Base-by-base conservation (phyloP, 1,140 invertebrate genomes). In the Prorops nasuta region DNA sequence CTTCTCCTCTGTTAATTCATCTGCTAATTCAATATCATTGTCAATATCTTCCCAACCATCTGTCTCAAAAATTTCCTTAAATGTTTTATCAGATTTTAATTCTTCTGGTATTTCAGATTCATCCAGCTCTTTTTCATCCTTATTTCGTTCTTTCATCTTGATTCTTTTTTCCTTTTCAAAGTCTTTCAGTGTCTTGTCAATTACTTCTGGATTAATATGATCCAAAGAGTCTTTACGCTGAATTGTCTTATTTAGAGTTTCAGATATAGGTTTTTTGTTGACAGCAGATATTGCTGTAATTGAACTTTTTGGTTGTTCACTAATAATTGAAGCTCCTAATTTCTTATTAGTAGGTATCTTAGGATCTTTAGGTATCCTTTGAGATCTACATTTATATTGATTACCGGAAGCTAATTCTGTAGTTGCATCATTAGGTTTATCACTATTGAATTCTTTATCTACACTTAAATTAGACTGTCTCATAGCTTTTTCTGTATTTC, bases 41-140 rank as follows among this genome's bases (percentile, higher is more conserved):
- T 64, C 63, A 9, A 77, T 22, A 42, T 38, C 56, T 48, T 76
- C 69, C 73, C 69, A 77, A 4, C 72, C 72, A 41, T 74, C 66
- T 0, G 54, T 48, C 38, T 72, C 66, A 44, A 76, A 77, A 28
- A 77, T 49, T 48, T 77, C 75, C 42, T 71, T 71, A 45, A 77
- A 77, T 51, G 67, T 77, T 51, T 76, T 71, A 50, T 77, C 63
- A 0, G 71, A 76, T 40, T 60, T 72, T 44, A 76, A 41, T 52
- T 77, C 75, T 39, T 68, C 72, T 0, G 75, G 73, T 47, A 74
- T 64, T 12, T 69, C 63, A 4, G 60, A 40, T 48, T 69, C 64
- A 1, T 62, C 52, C 12, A 59, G 48, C 8, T 64, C 36, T 17
- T 28, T 35, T 54, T 42, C 18, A 31, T 41, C 7, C 31, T 24